These are phyloP conservation scores for Mellivora capensis DNA, from an alignment of 2,113 vertebrate genomes.

Conservation along the genomic window DNA sequence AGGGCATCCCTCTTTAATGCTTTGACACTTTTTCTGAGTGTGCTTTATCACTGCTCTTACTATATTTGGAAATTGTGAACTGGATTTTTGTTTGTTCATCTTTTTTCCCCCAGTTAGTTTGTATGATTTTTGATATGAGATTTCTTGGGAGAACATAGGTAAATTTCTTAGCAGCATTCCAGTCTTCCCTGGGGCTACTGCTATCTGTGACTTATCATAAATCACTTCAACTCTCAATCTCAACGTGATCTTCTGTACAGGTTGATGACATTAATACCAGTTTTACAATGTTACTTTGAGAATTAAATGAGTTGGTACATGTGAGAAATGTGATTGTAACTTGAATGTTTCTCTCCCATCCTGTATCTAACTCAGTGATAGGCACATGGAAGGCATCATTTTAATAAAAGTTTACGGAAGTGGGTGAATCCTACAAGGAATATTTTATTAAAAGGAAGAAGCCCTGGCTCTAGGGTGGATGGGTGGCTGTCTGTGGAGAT, in stretches of 20 bases:
- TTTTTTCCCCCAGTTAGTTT: neutral
- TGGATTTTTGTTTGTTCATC: neutral
- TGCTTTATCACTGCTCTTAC: neutral
- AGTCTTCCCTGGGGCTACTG: neutral
- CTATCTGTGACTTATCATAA: neutral
- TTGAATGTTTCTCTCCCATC: neutral
- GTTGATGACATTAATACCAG: neutral
- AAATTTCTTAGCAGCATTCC: constrained; percentile 8
- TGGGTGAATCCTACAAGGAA: neutral
- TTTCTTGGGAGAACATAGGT: neutral
- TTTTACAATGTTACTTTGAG: constrained; percentile 13
- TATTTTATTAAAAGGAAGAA: constrained; percentile 32
- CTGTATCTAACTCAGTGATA: neutral
- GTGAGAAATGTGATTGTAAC: constrained; percentile 9
- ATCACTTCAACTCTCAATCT: neutral
- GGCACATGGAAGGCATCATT: neutral
- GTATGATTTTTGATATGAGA: constrained; percentile 2
- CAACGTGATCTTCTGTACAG: neutral
- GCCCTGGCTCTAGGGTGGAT: neutral
- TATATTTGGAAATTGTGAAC: neutral
- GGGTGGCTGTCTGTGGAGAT: neutral
- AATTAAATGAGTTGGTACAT: neutral
- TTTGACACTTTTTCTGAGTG: neutral
- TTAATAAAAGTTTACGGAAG: constrained; percentile 30
- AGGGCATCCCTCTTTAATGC: too few species aligned